Conservation (phyloP, 1,140 invertebrate genomes). For the Drosophila guanche region DNA sequence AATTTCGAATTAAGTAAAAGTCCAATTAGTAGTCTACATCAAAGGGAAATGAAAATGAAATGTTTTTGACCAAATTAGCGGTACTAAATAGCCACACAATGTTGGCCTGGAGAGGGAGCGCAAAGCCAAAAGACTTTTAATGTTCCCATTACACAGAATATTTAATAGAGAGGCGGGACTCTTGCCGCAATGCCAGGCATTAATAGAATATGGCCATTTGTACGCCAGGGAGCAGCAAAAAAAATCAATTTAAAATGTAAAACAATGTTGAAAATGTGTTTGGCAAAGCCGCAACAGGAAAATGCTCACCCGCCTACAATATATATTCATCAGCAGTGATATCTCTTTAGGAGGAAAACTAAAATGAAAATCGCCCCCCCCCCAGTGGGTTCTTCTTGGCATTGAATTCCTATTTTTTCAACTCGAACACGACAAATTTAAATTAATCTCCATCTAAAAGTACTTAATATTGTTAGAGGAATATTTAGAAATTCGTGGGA, state of each 20-base stretch:
- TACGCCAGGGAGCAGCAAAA: conserved; percentile 18
- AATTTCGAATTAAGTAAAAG: conserved; percentile 40
- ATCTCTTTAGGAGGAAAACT: background rate
- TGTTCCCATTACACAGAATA: conserved; percentile 31
- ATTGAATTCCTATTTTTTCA: no score
- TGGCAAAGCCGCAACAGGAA: background rate
- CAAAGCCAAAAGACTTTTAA: conserved; percentile 11
- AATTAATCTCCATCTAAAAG: no score
- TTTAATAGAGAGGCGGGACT: conserved; percentile 12
- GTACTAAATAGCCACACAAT: conserved; percentile 26
- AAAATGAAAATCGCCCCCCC: background rate
- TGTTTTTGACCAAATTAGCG: conserved; percentile 25
- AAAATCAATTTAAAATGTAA: conserved; percentile 43
- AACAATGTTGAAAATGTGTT: conserved; percentile 4
- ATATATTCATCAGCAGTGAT: background rate
- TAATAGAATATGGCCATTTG: conserved; percentile 35
- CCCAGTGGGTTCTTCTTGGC: background rate
- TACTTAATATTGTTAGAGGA: no score
- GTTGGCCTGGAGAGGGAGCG: background rate
- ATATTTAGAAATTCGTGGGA: no score
- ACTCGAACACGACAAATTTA: no score
- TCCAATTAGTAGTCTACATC: conserved; percentile 40
- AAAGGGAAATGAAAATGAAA: conserved; percentile 19
- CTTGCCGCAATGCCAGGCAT: conserved; percentile 20
- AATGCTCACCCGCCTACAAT: conserved; percentile 1